These are phyloP conservation scores for Yasuhikotakia modesta DNA, from an alignment of 2,797 vertebrate genomes.

Conservation along the genomic window DNA sequence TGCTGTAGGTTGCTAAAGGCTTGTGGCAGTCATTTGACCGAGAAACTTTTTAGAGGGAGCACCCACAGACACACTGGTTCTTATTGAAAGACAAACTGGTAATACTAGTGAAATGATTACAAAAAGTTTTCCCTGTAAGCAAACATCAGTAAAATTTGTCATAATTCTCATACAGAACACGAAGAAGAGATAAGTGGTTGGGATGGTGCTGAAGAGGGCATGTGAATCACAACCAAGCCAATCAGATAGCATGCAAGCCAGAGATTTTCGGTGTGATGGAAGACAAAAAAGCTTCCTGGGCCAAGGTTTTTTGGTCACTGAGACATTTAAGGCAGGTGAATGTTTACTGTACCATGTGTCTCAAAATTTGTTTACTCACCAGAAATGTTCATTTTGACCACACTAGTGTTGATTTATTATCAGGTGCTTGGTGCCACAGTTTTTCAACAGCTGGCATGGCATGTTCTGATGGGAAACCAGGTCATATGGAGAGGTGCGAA, in stretches of 20 bases:
- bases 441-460: conserved; percentile 94
- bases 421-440: conserved; percentile 88
- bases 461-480: conserved; percentile 98
- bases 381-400: neutral
- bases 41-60: conserved; percentile 96
- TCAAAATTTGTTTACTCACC: neutral
- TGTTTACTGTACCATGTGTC: neutral
- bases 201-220: conserved; percentile 86
- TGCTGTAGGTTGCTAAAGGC: conserved; percentile 90
- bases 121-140: neutral
- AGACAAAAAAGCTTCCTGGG: conserved; percentile 70
- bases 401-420: conserved; percentile 34
- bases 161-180: conserved; percentile 77
- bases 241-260: conserved; percentile 60
- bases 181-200: conserved; percentile 94
- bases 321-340: conserved; percentile 91
- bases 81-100: conserved; percentile 96
- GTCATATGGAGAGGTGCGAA: conserved; percentile 94
- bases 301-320: conserved; percentile 89
- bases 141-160: neutral
- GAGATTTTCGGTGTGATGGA: conserved; percentile 74
- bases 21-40: conserved; percentile 92
- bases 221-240: conserved; percentile 63
- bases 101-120: conserved; percentile 6
- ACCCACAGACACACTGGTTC: conserved; percentile 93